phyloP scores from a whole-genome alignment of 2,888 invertebrate species.

The Hirtodrosophila trivittata region DNA sequence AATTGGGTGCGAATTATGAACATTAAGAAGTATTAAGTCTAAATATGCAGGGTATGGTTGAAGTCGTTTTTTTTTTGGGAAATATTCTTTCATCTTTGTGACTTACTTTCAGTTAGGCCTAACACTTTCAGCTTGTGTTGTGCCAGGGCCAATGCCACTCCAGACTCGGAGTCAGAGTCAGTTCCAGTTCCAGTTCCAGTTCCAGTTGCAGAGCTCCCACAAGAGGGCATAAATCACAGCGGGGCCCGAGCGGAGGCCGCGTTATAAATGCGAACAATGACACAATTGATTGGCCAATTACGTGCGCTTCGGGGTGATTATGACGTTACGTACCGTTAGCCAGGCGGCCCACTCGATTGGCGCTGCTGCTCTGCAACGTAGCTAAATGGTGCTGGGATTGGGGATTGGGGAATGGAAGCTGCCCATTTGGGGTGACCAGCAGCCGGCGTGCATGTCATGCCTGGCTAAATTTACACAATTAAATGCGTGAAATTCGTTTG shows the following conservation, averaged over 20 bases:
- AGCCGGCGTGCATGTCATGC: slow-evolving; percentile 65
- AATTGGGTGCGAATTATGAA: too few species aligned
- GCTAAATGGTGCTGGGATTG: not conserved
- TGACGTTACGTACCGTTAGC: slow-evolving; percentile 79
- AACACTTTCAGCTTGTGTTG: slow-evolving; percentile 27
- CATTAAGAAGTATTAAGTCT: too few species aligned
- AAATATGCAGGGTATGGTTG: too few species aligned
- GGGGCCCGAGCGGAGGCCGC: slow-evolving; percentile 61
- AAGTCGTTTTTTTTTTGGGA: too few species aligned
- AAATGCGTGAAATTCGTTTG: slow-evolving; percentile 79
- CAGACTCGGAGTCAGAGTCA: slow-evolving; percentile 11
- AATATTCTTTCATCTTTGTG: slow-evolving; percentile 7
- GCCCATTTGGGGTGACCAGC: slow-evolving; percentile 33
- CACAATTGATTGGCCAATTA: slow-evolving; percentile 84
- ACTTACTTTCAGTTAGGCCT: slow-evolving; percentile 50
- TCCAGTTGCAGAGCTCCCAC: slow-evolving; percentile 22
- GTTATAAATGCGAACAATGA: slow-evolving; percentile 76
- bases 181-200: slow-evolving; percentile 24
- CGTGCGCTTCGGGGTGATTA: slow-evolving; percentile 81
- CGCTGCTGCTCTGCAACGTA: slow-evolving; percentile 21
- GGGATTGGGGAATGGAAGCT: slow-evolving; percentile 2
- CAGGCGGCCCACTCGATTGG: slow-evolving; percentile 41
- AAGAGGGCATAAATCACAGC: slow-evolving; percentile 75
- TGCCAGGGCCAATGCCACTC: not conserved
- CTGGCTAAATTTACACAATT: slow-evolving; percentile 80